Base-by-base conservation (phyloP, 2,797 vertebrate genomes). In the Ctenopoma kingsleyae region DNA sequence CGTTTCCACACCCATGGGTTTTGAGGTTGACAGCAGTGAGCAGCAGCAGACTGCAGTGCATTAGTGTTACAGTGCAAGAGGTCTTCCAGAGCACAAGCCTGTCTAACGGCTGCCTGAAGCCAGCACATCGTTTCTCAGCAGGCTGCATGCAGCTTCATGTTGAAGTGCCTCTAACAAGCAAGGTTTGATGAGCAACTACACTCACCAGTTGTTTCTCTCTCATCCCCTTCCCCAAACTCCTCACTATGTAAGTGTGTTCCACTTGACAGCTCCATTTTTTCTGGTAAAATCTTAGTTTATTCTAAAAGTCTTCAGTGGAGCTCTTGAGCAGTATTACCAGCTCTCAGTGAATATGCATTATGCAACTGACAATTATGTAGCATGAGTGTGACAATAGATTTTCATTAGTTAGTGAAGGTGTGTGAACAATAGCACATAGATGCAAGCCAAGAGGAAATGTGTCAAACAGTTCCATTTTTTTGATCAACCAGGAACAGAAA, bases 1-100 rank as follows among this genome's bases (percentile, higher is more conserved):
- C 48, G n/a, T 85, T 84, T 83, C 82, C 83, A 86, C 84, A 81
- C 86, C 74, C 61, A 5, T 65, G 81, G 80, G 73, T 84, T 90
- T 84, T 61, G 65, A 85, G 80, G 84, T 80, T 83, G 78, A 84
- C 71, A 63, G 78, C 77, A 80, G 74, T 66, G 71, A 80, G 83
- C 83, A 79, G 77, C 71, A 87, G 87, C 81, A 83, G 67, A 83
- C 78, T 60, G 65, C 27, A 30, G 65, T 85, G 87, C 86, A 84
- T 89, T 83, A 80, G 75, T 78, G 84, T 78, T 63, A 56, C 55
- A 60, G 62, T 68, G 79, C 78, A 69, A 82, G 53, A 83, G 83
- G 82, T 85, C 79, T 80, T 83, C 50, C 77, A 65, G 73, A 82
- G 77, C 61, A 80, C 74, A 71, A 86, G 70, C 32, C 67, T 57